Conservation (phyloP, 2,888 invertebrate genomes). For the Chouioia cunea region DNA sequence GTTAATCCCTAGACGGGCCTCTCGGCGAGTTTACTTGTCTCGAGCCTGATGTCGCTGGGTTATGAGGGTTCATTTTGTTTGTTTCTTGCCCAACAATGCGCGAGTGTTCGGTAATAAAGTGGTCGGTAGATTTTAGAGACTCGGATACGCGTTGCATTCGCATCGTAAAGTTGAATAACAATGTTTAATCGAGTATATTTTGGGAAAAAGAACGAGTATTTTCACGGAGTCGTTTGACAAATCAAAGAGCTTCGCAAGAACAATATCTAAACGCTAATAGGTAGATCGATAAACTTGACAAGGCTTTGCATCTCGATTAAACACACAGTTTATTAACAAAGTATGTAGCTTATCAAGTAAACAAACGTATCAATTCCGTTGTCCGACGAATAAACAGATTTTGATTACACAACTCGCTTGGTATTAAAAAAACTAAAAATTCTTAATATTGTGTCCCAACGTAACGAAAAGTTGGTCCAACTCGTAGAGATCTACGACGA, state of each 20-base stretch:
- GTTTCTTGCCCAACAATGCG: not conserved
- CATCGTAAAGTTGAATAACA: too few relatives aligned
- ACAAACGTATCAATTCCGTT: not conserved
- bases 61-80: not conserved
- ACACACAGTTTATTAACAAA: slow-evolving; percentile 5
- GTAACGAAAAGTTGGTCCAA: slow-evolving; percentile 18
- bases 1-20: slow-evolving; percentile 50
- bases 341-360: not conserved
- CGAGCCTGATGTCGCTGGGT: not conserved
- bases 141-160: too few relatives aligned
- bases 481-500: not conserved
- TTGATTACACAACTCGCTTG: not conserved
- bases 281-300: not conserved
- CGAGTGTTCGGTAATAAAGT: too few relatives aligned
- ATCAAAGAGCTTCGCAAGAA: too few relatives aligned
- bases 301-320: slow-evolving; percentile 7
- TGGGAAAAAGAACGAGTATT: too few relatives aligned
- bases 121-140: too few relatives aligned
- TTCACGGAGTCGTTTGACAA: too few relatives aligned
- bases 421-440: slow-evolving; percentile 5
- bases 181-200: too few relatives aligned
- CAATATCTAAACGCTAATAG: not conserved
- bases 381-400: not conserved
- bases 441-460: not conserved
- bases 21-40: slow-evolving; percentile 49